Base-by-base conservation (phyloP, 2,113 vertebrate species). In the Cavia porcellus region DNA sequence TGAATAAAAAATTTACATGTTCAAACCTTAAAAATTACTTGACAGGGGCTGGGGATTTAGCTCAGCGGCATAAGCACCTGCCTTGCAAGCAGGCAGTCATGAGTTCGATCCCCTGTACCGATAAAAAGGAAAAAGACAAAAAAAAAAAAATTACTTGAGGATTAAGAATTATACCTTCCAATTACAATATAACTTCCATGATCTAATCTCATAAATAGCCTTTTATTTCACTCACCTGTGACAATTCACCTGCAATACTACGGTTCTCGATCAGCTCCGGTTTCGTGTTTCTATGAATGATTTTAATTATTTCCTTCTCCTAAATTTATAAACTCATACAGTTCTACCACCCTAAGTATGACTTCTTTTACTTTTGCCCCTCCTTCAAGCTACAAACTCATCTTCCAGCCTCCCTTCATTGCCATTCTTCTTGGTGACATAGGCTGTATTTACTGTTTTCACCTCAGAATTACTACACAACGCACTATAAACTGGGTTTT, bases 151-250 rank as follows among this genome's bases (percentile, higher is more conserved):
- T 38, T 38, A 38, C 38, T 55, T 47, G 17, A 59, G 50, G 12
- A 70, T 38, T 68, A 79, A 17, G n/a, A 66, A 70, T 47, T 13
- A 59, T 14, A 79, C 3, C n/a, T 85, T 90, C 57, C 3, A 68
- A 70, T 74, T 15, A 95, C 15, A 47, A 70, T 25, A 79, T 59
- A 70, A 8, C n/a, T 32, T 61, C 32, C 59, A 59, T 66, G 28
- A 95, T 24, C 38, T 86, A 86, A 50, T 68, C 38, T 80, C 61
- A 79, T 59, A 91, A 95, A 50, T n/a, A 79, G 81, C 4, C 61
- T 47, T 90, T 50, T 12, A n/a, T 47, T 68, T 59, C 30, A 47
- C 68, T 85, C 22, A 55, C 52, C 59, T 61, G 5, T 55, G 75
- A 75, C 19, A 75, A 64, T 57, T 24, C 64, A 52, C 62, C 28